Evolutionary conservation across 2,113 vertebrate species (phyloP).

Genomic region (Bombycilla garrulus): DNA sequence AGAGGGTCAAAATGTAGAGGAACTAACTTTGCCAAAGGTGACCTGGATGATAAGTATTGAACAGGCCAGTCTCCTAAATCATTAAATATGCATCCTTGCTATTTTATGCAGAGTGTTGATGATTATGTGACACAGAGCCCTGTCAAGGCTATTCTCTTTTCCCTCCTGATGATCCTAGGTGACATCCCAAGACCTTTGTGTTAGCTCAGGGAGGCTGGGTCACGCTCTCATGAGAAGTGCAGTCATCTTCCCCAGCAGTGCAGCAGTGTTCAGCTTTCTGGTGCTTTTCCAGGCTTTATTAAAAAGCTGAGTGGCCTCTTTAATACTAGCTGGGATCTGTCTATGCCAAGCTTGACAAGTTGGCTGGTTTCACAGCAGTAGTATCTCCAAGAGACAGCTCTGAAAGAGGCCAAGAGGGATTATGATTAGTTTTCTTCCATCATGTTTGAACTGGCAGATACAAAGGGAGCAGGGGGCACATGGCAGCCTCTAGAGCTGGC

Average conservation of each 20-base stretch:
- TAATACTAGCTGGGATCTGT: background rate
- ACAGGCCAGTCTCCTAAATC: background rate
- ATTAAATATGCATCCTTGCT: background rate
- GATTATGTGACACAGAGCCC: background rate
- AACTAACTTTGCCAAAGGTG: background rate
- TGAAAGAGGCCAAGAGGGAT: background rate
- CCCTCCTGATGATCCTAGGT: background rate
- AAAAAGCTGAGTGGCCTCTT: background rate
- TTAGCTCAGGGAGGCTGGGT: background rate
- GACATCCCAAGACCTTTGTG: background rate
- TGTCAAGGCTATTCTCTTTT: fast-evolving
- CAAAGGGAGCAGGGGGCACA: conserved; percentile 7
- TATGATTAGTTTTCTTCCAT: background rate
- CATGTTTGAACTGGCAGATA: conserved; percentile 31
- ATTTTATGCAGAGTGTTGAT: background rate
- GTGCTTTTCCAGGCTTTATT: conserved; percentile 3
- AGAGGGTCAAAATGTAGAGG: background rate
- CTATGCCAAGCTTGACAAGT: background rate
- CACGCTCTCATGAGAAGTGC: background rate
- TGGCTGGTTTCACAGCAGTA: background rate
- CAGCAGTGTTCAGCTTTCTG: background rate
- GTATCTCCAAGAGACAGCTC: conserved; percentile 11
- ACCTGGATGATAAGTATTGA: background rate
- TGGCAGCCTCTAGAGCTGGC: background rate
- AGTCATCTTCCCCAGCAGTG: background rate